Evolutionary conservation across 1,140 invertebrate species (phyloP).

Genomic region (Caenorhabditis inopinata): DNA sequence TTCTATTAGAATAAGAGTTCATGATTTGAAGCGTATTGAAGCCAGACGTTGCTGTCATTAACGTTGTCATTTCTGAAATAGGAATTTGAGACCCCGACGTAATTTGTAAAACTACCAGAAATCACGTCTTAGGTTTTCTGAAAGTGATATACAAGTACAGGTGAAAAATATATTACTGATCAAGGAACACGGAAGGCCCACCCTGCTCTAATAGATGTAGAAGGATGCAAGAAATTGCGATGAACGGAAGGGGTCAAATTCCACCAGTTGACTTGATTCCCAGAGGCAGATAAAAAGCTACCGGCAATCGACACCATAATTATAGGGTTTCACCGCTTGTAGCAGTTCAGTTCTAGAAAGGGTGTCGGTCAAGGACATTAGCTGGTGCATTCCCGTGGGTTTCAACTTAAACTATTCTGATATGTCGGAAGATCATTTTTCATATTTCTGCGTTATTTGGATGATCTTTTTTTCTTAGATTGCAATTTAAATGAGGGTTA

Average conservation of each 20-base stretch:
- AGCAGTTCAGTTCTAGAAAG: not conserved
- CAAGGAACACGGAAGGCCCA: not conserved
- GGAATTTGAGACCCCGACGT: too few species aligned
- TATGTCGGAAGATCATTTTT: too few species aligned
- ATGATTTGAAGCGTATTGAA: too few species aligned
- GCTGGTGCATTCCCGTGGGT: not conserved
- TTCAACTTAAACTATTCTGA: not conserved
- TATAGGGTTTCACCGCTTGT: not conserved
- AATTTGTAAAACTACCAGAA: too few species aligned
- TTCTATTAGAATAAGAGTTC: too few species aligned
- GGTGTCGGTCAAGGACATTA: not conserved
- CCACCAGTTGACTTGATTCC: constrained; percentile 29
- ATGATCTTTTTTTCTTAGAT: not conserved
- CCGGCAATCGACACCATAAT: constrained; percentile 26
- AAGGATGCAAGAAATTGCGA: not conserved
- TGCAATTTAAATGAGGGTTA: constrained; percentile 9
- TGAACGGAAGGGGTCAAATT: constrained; percentile 18
- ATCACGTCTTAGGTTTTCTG: too few species aligned
- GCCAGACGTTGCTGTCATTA: too few species aligned
- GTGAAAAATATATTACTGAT: constrained; percentile 1
- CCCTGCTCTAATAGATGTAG: not conserved
- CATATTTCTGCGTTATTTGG: too few species aligned
- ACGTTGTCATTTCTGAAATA: too few species aligned
- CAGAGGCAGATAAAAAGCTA: not conserved
- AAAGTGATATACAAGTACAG: too few species aligned